These are phyloP conservation scores for Halcyon leucocephala DNA, from an alignment of 2,797 vertebrate species.

Conservation along the genomic window DNA sequence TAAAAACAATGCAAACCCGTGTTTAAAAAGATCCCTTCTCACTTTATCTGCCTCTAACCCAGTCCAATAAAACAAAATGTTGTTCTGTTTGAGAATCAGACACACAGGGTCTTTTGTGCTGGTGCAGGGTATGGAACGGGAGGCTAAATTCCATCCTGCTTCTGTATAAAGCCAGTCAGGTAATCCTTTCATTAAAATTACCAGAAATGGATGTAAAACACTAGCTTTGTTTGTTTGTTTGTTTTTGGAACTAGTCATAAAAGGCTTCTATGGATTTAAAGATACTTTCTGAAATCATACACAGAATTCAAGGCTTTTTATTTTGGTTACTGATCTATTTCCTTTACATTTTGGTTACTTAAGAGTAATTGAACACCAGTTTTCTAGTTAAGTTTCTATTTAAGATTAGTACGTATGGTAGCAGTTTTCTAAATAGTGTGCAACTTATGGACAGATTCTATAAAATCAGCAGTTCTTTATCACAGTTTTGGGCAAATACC, in stretches of 20 bases:
- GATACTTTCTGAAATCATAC: not conserved
- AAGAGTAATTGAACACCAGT: not conserved
- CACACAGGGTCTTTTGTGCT: conserved; percentile 40
- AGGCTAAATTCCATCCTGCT: not conserved
- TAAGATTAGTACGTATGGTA: not conserved
- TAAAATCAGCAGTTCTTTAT: conserved; percentile 13
- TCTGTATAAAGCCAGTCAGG: not conserved
- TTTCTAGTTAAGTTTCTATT: conserved; percentile 4
- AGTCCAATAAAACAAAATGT: not conserved
- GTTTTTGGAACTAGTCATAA: not conserved
- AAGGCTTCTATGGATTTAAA: not conserved
- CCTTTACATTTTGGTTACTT: not conserved
- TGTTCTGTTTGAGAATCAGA: not conserved
- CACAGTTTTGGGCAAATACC: not conserved
- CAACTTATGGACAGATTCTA: not conserved
- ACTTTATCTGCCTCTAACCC: not conserved
- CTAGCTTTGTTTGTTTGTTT: not conserved
- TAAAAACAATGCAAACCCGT: not conserved
- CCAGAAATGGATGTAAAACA: not conserved
- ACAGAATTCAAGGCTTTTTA: not conserved
- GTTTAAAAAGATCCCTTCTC: not conserved
- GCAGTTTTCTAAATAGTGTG: conserved; percentile 10
- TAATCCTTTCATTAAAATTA: not conserved
- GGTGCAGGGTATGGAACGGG: not conserved
- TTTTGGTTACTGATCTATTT: not conserved